Evolutionary conservation across 2,888 invertebrate genomes (phyloP).

Genomic region (Mesochorus sp.): DNA sequence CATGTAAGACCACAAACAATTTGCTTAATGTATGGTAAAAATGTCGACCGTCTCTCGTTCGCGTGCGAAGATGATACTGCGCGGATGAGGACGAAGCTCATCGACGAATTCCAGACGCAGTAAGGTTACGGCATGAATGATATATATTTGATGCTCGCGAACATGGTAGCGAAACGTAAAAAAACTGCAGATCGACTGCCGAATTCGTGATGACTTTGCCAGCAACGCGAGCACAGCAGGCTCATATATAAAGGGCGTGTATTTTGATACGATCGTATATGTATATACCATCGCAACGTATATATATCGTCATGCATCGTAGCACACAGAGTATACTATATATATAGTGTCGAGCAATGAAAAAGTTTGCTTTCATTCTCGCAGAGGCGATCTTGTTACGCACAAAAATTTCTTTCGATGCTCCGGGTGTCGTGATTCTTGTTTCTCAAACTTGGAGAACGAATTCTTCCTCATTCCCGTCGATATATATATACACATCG

Average conservation of each 20-base stretch:
- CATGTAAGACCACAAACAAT: background rate
- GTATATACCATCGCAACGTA: background rate
- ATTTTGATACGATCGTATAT: background rate
- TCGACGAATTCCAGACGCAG: conserved; percentile 23
- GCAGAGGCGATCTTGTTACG: conserved; percentile 11
- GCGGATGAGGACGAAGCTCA: background rate
- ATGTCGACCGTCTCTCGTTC: background rate
- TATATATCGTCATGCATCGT: background rate
- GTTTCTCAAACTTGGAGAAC: background rate
- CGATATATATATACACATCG: background rate
- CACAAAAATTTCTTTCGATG: conserved; percentile 37
- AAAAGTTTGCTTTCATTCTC: conserved; percentile 39
- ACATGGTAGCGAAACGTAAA: conserved; percentile 18
- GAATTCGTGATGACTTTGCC: conserved; percentile 34
- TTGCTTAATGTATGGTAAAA: background rate
- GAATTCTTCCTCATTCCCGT: background rate
- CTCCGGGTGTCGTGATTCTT: conserved; percentile 13
- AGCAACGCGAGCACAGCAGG: too few relatives aligned
- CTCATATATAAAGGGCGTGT: conserved; percentile 14
- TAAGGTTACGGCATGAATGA: conserved; percentile 58
- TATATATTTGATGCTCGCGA: conserved; percentile 57
- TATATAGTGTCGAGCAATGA: background rate
- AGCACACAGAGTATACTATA: background rate
- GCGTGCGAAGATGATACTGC: background rate
- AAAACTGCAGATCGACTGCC: conserved; percentile 25